These are phyloP conservation scores for Peromyscus californicus DNA, from an alignment of 2,113 vertebrate genomes.

Conservation along the genomic window DNA sequence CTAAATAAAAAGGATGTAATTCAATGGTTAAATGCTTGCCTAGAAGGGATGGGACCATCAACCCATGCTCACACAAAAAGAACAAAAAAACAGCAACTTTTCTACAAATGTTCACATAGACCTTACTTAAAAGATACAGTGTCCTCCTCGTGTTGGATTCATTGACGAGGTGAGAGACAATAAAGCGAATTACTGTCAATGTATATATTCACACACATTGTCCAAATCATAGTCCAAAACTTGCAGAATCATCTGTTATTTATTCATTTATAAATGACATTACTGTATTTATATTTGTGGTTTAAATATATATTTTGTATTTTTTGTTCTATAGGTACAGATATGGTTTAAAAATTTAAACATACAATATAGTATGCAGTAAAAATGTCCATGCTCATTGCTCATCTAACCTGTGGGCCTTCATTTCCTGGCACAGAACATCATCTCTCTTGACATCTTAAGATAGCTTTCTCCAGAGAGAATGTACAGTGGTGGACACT, in stretches of 20 bases:
- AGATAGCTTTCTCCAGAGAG: neutral
- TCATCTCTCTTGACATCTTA: neutral
- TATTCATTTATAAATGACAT: neutral
- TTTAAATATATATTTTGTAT: conserved; percentile 46
- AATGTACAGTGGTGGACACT: neutral
- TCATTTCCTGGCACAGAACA: neutral
- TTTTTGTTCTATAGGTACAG: conserved; percentile 23
- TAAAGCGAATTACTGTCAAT: conserved; percentile 41
- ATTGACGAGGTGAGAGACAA: neutral
- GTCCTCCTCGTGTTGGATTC: neutral
- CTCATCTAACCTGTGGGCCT: neutral
- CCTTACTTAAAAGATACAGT: neutral
- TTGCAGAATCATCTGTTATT: conserved; percentile 21
- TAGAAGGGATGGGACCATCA: neutral
- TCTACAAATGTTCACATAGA: neutral
- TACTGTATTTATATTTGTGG: conserved; percentile 29
- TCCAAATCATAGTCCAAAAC: neutral
- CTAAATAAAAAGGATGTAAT: neutral
- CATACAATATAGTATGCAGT: neutral
- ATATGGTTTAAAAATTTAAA: neutral
- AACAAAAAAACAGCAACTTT: conserved; percentile 13
- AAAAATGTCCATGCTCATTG: neutral
- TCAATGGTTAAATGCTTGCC: neutral
- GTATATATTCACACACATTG: neutral
- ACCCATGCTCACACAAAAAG: neutral